Conservation (phyloP, 1,140 invertebrate genomes). For the Diorhabda elongata region DNA sequence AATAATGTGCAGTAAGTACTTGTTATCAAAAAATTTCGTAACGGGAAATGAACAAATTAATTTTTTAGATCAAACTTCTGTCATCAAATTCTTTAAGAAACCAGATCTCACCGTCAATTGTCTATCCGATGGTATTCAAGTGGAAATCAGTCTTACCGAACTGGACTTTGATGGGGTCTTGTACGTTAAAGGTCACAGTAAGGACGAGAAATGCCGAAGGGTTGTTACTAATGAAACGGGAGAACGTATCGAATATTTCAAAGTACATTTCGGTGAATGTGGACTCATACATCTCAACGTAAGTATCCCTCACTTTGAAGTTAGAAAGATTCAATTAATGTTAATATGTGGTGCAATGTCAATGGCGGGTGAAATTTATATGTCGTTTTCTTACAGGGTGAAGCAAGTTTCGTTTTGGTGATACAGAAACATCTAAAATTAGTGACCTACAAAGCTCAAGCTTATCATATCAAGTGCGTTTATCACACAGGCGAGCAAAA, state of each 20-base stretch:
- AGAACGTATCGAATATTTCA: conserved; percentile 75
- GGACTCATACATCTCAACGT: conserved; percentile 88
- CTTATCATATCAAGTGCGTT: conserved; percentile 91
- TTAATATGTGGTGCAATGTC: background rate
- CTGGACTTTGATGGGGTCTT: conserved; percentile 80
- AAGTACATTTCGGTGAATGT: conserved; percentile 87
- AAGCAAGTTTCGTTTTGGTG: conserved; percentile 87
- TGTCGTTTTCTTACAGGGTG: conserved; percentile 58
- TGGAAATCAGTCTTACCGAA: conserved; percentile 68
- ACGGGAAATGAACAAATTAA: too few species aligned
- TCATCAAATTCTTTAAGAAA: conserved; percentile 33
- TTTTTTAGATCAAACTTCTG: too few species aligned
- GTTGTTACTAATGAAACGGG: conserved; percentile 69
- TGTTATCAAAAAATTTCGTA: background rate
- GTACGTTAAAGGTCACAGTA: conserved; percentile 92
- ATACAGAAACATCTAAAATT: conserved; percentile 94
- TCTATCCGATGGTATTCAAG: conserved; percentile 85
- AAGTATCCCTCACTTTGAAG: conserved; percentile 46
- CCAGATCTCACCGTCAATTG: conserved; percentile 85
- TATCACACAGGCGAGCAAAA: conserved; percentile 92
- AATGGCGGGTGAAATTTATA: background rate
- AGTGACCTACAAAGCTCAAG: conserved; percentile 90
- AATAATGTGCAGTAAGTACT: conserved; percentile 60
- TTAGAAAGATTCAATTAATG: background rate
- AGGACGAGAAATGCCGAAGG: conserved; percentile 82